Base-by-base conservation (phyloP, 2,113 vertebrate species). In the Syrmaticus mikado region DNA sequence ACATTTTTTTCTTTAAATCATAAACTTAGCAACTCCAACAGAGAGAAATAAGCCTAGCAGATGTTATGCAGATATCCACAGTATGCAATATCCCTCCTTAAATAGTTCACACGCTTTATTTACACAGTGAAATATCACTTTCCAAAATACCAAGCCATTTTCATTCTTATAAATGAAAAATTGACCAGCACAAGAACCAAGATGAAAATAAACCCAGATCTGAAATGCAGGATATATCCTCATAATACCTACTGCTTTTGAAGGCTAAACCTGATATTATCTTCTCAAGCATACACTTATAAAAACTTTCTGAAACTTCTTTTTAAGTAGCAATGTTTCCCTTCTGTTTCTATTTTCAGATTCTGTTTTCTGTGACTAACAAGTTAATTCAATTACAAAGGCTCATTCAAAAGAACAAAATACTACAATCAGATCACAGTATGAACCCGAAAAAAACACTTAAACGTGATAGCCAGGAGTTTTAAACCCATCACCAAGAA, bases 331-430 rank as follows among this genome's bases (percentile, higher is more conserved):
- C 0, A 1, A 36, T 8, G 11, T 60, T 95, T 58, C 13, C 13
- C 76, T 89, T 94, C 25, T 64, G 36, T 58, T n/a, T 57, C 55
- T 57, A 62, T 48, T 40, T 28, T 6, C 8, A 87, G 19, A 52
- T 88, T 92, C 74, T 91, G 1, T 66, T 64, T 86, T 78, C 55
- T 81, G 28, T 90, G 87, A 92, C 60, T 90, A 93, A 92, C 25
- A 73, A 61, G 46, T 73, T 83, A 81, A 97, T 95, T 91, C 57
- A 93, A 66, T 97, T 79, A 76, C 55, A 70, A 81, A 88, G 65
- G 72, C n/a, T 90, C 61, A 89, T 85, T 91, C 77, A 85, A 36
- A 55, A 90, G 21, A 21, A 68, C n/a, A 65, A 81, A 80, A 79
- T 85, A 79, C 90, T 80, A 43, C 76, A 92, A 79, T 58, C 24